Percentiles rank a stretch among this genome's conserved stretches.
phyloP scores from a whole-genome alignment of 2,888 invertebrate species.

The Dolichopus griseipennis region DNA sequence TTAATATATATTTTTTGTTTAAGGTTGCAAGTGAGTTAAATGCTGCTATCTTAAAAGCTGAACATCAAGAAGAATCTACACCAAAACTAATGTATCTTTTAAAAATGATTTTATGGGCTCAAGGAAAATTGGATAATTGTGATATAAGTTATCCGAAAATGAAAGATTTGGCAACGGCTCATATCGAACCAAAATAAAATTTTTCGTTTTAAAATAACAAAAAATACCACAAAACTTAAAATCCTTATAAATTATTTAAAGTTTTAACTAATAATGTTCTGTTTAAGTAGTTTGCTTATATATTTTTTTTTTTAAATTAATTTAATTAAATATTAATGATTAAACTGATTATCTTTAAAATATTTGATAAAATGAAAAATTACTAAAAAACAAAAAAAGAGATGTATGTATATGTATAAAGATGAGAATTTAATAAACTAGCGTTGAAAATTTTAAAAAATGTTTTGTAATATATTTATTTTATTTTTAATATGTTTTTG shows the following conservation, averaged over 20 bases:
- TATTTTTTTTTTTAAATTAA: conserved; percentile 19
- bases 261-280: conserved; percentile 16
- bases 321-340: conserved; percentile 8
- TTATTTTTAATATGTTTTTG: too few relatives aligned
- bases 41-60: conserved; percentile 91
- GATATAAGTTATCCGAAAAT: conserved; percentile 93
- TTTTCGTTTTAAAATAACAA: background rate
- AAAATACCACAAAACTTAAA: conserved; percentile 1
- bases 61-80: conserved; percentile 82
- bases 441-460: background rate
- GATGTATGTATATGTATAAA: background rate
- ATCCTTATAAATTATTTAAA: conserved; percentile 51
- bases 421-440: background rate
- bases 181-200: conserved; percentile 52
- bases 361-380: background rate
- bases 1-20: conserved; percentile 14
- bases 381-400: background rate
- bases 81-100: conserved; percentile 86
- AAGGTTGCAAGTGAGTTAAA: conserved; percentile 95
- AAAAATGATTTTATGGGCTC: conserved; percentile 91
- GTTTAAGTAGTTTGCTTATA: conserved; percentile 22
- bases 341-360: background rate
- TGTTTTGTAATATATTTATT: too few relatives aligned
- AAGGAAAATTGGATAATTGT: conserved; percentile 88
- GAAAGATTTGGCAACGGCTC: conserved; percentile 80